phyloP scores from a whole-genome alignment of 2,113 vertebrate species.

The Odobenus rosmarus region DNA sequence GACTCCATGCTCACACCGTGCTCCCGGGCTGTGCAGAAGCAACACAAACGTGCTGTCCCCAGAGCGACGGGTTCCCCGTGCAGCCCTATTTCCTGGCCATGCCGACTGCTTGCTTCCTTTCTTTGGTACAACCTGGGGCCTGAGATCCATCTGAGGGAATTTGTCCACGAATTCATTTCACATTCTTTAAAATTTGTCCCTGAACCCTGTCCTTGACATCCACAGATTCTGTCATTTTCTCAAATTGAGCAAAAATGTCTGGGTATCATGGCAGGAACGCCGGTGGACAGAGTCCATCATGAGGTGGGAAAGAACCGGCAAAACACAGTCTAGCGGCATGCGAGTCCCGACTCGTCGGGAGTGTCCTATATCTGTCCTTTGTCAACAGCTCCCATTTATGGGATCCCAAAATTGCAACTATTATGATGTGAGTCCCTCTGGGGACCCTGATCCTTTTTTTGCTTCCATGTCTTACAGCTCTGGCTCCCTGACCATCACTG shows the following conservation, averaged over 20 bases:
- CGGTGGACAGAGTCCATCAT: not conserved
- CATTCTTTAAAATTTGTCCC: not conserved
- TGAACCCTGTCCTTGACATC: not conserved
- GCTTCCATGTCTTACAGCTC: not conserved
- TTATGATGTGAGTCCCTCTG: not conserved
- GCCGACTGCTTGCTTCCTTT: not conserved
- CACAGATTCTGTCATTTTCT: not conserved
- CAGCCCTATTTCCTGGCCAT: not conserved
- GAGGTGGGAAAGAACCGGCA: not conserved
- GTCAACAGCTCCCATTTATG: too few relatives aligned
- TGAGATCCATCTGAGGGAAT: not conserved
- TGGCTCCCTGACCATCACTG: not conserved
- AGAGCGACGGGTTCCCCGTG: too few relatives aligned
- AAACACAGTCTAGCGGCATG: not conserved
- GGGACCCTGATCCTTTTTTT: not conserved
- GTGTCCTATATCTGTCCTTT: not conserved
- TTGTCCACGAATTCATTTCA: not conserved
- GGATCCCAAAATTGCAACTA: too few relatives aligned
- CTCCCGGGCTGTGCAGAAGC: too few relatives aligned
- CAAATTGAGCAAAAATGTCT: not conserved
- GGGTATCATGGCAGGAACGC: not conserved
- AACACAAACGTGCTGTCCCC: too few relatives aligned
- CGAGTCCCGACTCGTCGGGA: not conserved
- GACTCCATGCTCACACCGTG: too few relatives aligned
- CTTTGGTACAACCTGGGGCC: not conserved